These are phyloP conservation scores for Thunnus thynnus DNA, from an alignment of 2,113 vertebrate species.

Conservation along the genomic window DNA sequence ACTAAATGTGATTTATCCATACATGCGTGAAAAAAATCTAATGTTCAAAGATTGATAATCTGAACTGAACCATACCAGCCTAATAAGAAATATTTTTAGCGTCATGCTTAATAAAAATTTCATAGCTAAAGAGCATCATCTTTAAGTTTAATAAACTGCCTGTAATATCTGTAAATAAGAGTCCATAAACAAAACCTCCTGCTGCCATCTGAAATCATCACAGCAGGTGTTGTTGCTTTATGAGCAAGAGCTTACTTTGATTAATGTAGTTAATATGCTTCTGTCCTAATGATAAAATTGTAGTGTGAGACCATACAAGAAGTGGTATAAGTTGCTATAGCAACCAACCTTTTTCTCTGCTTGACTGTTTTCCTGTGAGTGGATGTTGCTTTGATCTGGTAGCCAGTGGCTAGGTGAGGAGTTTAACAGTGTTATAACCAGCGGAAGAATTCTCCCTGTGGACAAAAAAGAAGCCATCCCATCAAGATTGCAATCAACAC, in stretches of 20 bases:
- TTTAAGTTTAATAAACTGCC: background rate
- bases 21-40: conserved; percentile 26
- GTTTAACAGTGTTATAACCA: conserved; percentile 71
- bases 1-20: conserved; percentile 43
- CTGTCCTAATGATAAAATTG: conserved; percentile 58
- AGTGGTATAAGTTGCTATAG: conserved; percentile 69
- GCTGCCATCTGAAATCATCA: conserved; percentile 45
- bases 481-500: conserved; percentile 53
- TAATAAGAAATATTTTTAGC: conserved; percentile 6
- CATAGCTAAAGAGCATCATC: background rate
- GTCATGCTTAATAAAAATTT: background rate
- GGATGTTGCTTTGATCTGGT: conserved; percentile 74
- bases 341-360: conserved; percentile 57
- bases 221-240: conserved; percentile 47
- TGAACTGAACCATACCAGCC: background rate
- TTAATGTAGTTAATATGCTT: conserved; percentile 63
- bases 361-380: conserved; percentile 69
- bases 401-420: conserved; percentile 71
- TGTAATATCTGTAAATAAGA: conserved; percentile 10
- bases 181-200: conserved; percentile 19
- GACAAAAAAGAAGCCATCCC: conserved; percentile 12
- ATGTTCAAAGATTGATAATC: conserved; percentile 24
- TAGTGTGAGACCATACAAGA: conserved; percentile 39
- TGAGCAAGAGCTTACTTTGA: conserved; percentile 49
- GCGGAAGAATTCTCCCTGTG: conserved; percentile 49